A percentile compares a stretch with the other conserved stretches of the same genome.
These are phyloP conservation scores for Nomia melanderi DNA, from an alignment of 1,140 invertebrate genomes.

Conservation along the genomic window DNA sequence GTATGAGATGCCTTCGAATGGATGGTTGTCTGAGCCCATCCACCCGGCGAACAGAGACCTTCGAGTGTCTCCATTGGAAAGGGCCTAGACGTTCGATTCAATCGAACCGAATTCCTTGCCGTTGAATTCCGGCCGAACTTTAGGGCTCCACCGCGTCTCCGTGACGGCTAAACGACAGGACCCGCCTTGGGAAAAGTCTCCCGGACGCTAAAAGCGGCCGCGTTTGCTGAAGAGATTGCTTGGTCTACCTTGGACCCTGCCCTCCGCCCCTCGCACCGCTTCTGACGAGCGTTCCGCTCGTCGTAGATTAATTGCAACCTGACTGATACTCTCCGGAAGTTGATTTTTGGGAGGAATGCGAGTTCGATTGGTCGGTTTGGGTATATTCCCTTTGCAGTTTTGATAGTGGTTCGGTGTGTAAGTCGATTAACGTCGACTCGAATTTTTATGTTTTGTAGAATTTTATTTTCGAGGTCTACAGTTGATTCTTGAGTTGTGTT, in stretches of 20 bases:
- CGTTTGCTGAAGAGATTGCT: neutral
- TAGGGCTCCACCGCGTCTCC: constrained; percentile 1
- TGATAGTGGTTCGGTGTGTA: too few species aligned
- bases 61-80: constrained; percentile 56
- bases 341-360: too few species aligned
- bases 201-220: neutral
- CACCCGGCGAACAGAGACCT: constrained; percentile 32
- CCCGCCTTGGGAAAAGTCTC: constrained; percentile 4
- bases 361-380: too few species aligned
- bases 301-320: neutral
- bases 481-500: too few species aligned
- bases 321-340: too few species aligned
- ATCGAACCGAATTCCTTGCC: constrained; percentile 53
- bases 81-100: constrained; percentile 62
- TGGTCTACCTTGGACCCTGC: neutral
- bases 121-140: constrained; percentile 46
- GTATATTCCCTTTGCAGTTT: too few species aligned
- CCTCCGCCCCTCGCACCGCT: neutral
- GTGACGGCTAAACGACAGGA: constrained; percentile 21
- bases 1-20: constrained; percentile 64
- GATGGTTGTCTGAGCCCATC: constrained; percentile 67
- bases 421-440: too few species aligned
- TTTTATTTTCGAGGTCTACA: too few species aligned
- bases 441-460: too few species aligned
- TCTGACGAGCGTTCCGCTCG: neutral